Evolutionary conservation across 2,113 vertebrate species (phyloP).

Genomic region (Seriola aureovittata): DNA sequence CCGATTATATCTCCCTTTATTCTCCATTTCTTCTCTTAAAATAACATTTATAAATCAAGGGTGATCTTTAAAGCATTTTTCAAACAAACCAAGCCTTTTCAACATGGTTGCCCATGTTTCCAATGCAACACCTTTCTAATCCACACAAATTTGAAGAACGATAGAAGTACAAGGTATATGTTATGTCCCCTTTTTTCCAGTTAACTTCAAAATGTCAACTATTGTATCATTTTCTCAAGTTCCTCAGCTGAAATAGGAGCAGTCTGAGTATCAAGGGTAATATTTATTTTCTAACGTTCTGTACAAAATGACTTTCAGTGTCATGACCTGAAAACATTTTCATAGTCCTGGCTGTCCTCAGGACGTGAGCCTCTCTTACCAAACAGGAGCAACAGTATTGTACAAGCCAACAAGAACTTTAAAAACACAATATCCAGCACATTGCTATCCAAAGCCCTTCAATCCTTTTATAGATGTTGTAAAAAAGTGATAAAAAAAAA

Average conservation of each 20-base stretch:
- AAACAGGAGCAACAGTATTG: background rate
- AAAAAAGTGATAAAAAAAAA: background rate
- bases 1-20: slow-evolving; percentile 22
- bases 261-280: background rate
- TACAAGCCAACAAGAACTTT: background rate
- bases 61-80: background rate
- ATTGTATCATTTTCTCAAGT: background rate
- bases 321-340: slow-evolving; percentile 31
- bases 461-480: slow-evolving; percentile 18
- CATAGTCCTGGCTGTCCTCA: background rate
- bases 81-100: background rate
- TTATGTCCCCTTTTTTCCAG: background rate
- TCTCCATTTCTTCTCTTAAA: slow-evolving; percentile 10
- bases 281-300: slow-evolving; percentile 3
- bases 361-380: background rate
- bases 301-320: slow-evolving; percentile 1
- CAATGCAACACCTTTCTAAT: background rate
- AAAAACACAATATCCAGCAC: slow-evolving; percentile 20
- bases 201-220: slow-evolving; percentile 13
- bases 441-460: background rate
- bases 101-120: background rate
- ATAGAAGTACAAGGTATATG: background rate
- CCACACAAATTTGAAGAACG: background rate
- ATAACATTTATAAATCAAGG: background rate
- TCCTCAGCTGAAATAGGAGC: background rate